Percentiles rank a stretch among this genome's conserved stretches.
Conservation (phyloP, 2,113 vertebrate species). For the Ramphastos sulfuratus region DNA sequence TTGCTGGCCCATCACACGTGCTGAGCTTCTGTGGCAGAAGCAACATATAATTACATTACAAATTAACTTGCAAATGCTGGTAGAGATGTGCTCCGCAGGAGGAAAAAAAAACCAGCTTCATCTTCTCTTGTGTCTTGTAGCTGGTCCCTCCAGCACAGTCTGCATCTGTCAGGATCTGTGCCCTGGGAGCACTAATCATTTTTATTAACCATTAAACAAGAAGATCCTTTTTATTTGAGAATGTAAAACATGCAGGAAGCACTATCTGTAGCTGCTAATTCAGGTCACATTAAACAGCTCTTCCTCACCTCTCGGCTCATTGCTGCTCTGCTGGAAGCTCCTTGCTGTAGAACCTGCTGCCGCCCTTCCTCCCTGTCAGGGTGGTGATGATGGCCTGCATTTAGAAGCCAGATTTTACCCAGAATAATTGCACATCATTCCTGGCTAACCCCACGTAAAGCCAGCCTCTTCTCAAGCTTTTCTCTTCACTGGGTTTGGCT, state of each 20-base stretch:
- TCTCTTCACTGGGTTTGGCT: not conserved
- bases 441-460: not conserved
- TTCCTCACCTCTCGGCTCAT: not conserved
- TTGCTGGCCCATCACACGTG: not conserved
- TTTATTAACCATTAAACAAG: conserved; percentile 70
- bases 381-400: not conserved
- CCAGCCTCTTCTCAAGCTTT: not conserved
- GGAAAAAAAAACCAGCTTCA: not conserved
- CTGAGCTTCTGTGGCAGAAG: not conserved
- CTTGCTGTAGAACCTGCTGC: not conserved
- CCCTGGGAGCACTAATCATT: conserved; percentile 51
- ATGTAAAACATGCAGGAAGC: conserved; percentile 48
- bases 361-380: not conserved
- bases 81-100: not conserved
- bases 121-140: conserved; percentile 7
- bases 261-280: not conserved
- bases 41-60: conserved; percentile 59
- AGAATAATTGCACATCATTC: not conserved
- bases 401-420: not conserved
- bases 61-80: conserved; percentile 64
- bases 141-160: conserved; percentile 25
- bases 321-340: not conserved
- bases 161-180: conserved; percentile 44
- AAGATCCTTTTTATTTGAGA: conserved; percentile 61
- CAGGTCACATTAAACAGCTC: conserved; percentile 22